A percentile compares a stretch with the other conserved stretches of the same genome.
Conservation (phyloP, 1,140 invertebrate genomes). For the Cecropterus lyciades region DNA sequence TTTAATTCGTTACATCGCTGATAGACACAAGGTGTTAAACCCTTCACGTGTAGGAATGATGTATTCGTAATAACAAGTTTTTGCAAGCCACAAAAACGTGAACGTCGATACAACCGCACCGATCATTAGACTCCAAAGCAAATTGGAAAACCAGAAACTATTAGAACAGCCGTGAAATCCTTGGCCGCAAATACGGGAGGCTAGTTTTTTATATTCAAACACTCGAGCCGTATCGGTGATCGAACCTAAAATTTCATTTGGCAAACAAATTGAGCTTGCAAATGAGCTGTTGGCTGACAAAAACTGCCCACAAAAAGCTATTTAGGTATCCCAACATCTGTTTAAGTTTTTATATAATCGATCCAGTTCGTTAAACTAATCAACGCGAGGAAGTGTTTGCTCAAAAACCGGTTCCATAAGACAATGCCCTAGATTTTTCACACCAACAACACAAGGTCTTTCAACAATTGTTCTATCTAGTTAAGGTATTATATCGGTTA, state of each 20-base stretch:
- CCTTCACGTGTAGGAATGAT: slow-evolving; percentile 21
- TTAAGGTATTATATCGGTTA: not conserved
- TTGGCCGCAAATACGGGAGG: slow-evolving; percentile 3
- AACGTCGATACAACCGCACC: slow-evolving; percentile 7
- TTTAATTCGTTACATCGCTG: not conserved
- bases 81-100: slow-evolving; percentile 17
- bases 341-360: slow-evolving; percentile 31
- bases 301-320: slow-evolving; percentile 27
- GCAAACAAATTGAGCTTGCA: slow-evolving; percentile 36
- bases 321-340: slow-evolving; percentile 34
- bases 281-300: slow-evolving; percentile 29
- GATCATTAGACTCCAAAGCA: slow-evolving; percentile 30
- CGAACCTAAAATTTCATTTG: slow-evolving; percentile 37
- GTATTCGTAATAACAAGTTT: slow-evolving; percentile 28
- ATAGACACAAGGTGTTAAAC: slow-evolving; percentile 23
- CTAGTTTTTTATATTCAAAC: slow-evolving; percentile 22
- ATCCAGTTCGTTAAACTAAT: slow-evolving; percentile 33
- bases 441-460: slow-evolving; percentile 12
- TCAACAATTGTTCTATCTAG: slow-evolving; percentile 6
- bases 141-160: slow-evolving; percentile 34
- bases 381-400: slow-evolving; percentile 30
- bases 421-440: slow-evolving; percentile 28
- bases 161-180: slow-evolving; percentile 23
- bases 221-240: slow-evolving; percentile 20
- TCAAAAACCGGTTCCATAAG: slow-evolving; percentile 15